Conservation (phyloP, 1,140 invertebrate genomes). For the Fopius arisanus region DNA sequence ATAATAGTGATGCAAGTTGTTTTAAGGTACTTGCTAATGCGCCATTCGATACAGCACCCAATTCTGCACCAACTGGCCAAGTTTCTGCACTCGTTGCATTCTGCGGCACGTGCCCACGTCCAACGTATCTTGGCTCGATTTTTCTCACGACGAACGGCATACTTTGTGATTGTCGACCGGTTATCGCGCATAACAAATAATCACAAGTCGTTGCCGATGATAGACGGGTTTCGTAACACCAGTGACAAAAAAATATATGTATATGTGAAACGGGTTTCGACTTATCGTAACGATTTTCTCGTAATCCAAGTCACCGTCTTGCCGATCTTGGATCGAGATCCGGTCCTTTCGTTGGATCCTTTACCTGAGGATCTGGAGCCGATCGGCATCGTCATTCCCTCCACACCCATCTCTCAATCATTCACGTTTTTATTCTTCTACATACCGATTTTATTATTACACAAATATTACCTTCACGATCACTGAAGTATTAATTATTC, state of each 20-base stretch:
- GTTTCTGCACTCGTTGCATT: constrained; percentile 48
- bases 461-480: neutral
- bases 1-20: constrained; percentile 66
- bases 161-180: constrained; percentile 27
- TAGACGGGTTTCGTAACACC: neutral
- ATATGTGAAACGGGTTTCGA: neutral
- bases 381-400: neutral
- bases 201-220: neutral
- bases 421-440: neutral
- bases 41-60: constrained; percentile 65
- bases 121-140: constrained; percentile 59
- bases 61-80: constrained; percentile 61
- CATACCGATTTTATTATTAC: neutral
- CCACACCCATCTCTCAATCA: neutral
- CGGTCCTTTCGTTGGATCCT: neutral
- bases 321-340: neutral
- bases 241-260: neutral
- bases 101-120: constrained; percentile 60
- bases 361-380: neutral
- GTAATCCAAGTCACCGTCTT: neutral
- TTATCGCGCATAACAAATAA: neutral
- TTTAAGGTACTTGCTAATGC: constrained; percentile 64
- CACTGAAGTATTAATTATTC: neutral
- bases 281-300: neutral
- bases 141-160: constrained; percentile 64